These are phyloP conservation scores for Girardinus metallicus DNA, from an alignment of 2,797 vertebrate genomes.

Conservation along the genomic window DNA sequence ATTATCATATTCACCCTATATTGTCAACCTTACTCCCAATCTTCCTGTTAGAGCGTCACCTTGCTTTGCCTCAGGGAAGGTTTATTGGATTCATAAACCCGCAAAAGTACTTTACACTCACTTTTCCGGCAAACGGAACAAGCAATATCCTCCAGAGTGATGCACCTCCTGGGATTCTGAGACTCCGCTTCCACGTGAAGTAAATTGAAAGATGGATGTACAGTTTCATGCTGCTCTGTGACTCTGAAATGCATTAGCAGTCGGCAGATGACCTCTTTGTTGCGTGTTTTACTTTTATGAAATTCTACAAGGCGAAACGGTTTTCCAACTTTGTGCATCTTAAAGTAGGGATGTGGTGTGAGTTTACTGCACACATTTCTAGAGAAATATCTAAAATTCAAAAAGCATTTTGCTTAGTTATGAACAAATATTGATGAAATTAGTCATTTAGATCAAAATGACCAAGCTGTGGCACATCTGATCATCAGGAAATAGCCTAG, in stretches of 20 bases:
- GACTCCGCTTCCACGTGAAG: constrained; percentile 26
- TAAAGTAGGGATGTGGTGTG: background rate
- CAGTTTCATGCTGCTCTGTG: constrained; percentile 35
- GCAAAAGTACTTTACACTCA: constrained; percentile 10
- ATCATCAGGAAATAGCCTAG: too few species aligned
- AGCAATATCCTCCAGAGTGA: constrained; percentile 24
- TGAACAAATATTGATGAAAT: background rate
- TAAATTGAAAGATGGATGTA: constrained; percentile 47
- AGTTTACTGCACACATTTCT: background rate
- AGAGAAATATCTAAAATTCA: background rate
- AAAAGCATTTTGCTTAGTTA: background rate
- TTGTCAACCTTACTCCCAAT: constrained; percentile 34
- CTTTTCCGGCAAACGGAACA: constrained; percentile 9
- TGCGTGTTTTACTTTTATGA: constrained; percentile 11
- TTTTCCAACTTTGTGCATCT: constrained; percentile 1
- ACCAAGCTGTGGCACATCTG: background rate
- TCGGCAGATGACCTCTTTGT: constrained; percentile 6
- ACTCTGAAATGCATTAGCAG: constrained; percentile 39
- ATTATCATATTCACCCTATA: constrained; percentile 42
- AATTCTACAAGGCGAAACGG: background rate
- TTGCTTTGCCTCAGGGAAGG: constrained; percentile 28
- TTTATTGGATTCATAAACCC: constrained; percentile 38
- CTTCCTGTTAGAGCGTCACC: constrained; percentile 13
- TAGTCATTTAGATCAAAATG: background rate
- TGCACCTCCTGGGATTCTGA: constrained; percentile 34